Evolutionary conservation across 2,797 vertebrate genomes (phyloP), one percentile per base, ranked within the genome.

Genomic region (Saxicola maurus): DNA sequence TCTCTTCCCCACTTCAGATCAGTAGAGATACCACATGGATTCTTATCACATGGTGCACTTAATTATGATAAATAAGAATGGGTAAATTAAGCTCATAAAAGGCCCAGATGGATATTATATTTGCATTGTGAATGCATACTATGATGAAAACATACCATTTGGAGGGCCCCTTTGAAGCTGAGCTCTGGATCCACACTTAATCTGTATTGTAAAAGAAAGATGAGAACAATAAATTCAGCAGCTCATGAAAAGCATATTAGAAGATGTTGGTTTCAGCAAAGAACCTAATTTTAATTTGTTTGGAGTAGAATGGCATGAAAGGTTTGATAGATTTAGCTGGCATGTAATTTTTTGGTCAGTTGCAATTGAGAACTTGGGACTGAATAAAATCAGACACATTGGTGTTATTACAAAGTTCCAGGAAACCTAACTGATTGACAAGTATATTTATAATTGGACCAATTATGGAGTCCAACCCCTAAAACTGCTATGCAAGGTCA

Each of bases 1-100:
- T 95, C 85, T 95, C 90, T 72, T 95, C 59, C 86, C 86, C 94
- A 55, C 65, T 95, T 78, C 71, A 94, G 82, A 88, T 96, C 76
- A 84, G 76, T 87, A 91, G 68, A 91, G 79, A 87, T 92, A 91
- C 82, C 78, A 87, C 88, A 92, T 87, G 89, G 69, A 94, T 89
- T 95, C 89, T 81, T 91, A 80, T 94, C 85, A 94, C 86, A 87
- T 69, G 64, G 64, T 68, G 31, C 53, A 75, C 59, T 90, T 91
- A 84, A 88, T 95, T 94, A 90, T 80, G 69, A 94, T 83, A 95
- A 95, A 93, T 92, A 92, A 94, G 49, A 43, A 75, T 10, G 25
- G 67, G 93, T 64, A 82, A 95, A 79, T 90, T 92, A 90, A 92
- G 61, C 61, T 60, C 80, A 77, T 76, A 86, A 88, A 95, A 90